phyloP scores from a whole-genome alignment of 1,140 invertebrate species.

The Wiebesia pumilae region DNA sequence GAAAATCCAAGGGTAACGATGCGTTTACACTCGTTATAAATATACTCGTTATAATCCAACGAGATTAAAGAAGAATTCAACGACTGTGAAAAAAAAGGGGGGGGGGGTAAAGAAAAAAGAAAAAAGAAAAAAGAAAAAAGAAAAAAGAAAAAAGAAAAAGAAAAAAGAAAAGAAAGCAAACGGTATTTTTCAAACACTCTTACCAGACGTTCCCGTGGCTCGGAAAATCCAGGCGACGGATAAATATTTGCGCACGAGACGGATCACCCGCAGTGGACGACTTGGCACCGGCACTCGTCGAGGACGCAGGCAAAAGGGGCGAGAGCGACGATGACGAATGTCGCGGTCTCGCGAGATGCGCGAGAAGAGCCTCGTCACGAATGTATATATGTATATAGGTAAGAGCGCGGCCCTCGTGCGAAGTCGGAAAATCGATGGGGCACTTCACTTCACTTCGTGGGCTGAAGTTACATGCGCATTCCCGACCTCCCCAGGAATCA shows the following conservation, averaged over 20 bases:
- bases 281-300: neutral
- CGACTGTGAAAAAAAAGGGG: neutral
- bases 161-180: neutral
- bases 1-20: neutral
- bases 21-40: neutral
- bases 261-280: neutral
- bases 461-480: conserved; percentile 52
- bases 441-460: conserved; percentile 51
- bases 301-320: neutral
- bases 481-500: conserved; percentile 42
- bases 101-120: neutral
- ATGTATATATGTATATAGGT: too few species aligned
- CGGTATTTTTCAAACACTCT: neutral
- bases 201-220: neutral
- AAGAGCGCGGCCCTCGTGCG: conserved; percentile 33
- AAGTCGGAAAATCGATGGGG: conserved; percentile 54
- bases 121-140: neutral
- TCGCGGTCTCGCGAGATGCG: neutral
- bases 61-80: neutral
- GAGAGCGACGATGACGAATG: neutral
- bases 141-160: too few species aligned
- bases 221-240: neutral
- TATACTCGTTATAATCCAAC: too few species aligned
- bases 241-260: neutral
- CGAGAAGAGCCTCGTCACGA: neutral